Evolutionary conservation across 2,113 vertebrate species (phyloP).

Genomic region (Galemys pyrenaicus): DNA sequence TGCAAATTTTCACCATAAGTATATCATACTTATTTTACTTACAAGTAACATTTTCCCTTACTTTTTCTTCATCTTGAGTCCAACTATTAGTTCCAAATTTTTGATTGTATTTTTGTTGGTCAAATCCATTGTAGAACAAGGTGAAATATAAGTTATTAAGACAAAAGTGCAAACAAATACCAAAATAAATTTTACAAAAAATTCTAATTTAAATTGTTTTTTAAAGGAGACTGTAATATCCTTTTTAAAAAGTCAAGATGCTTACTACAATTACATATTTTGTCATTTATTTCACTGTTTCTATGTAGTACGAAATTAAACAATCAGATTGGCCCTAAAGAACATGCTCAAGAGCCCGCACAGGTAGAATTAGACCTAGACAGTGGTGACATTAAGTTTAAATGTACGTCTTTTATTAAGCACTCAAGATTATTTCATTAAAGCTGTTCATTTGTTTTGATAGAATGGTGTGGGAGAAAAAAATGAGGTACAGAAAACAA

Average conservation of each 20-base stretch:
- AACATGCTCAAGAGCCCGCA: not conserved
- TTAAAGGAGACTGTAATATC: not conserved
- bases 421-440: not conserved
- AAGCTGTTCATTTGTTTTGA: not conserved
- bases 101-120: not conserved
- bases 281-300: not conserved
- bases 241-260: not conserved
- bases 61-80: constrained; percentile 2
- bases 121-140: constrained; percentile 2
- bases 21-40: constrained; percentile 41
- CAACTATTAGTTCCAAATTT: not conserved
- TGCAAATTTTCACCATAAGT: constrained; percentile 20
- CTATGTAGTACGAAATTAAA: not conserved
- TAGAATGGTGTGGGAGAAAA: not conserved
- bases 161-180: constrained; percentile 21
- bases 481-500: not conserved
- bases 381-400: not conserved
- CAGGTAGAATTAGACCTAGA: not conserved
- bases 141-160: constrained; percentile 30
- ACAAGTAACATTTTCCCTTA: constrained; percentile 13
- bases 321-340: not conserved
- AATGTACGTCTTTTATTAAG: not conserved
- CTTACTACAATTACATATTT: not conserved
- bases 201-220: not conserved
- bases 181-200: constrained; percentile 27